Conservation (phyloP, 2,888 invertebrate species). For the Trimorus sp. region DNA sequence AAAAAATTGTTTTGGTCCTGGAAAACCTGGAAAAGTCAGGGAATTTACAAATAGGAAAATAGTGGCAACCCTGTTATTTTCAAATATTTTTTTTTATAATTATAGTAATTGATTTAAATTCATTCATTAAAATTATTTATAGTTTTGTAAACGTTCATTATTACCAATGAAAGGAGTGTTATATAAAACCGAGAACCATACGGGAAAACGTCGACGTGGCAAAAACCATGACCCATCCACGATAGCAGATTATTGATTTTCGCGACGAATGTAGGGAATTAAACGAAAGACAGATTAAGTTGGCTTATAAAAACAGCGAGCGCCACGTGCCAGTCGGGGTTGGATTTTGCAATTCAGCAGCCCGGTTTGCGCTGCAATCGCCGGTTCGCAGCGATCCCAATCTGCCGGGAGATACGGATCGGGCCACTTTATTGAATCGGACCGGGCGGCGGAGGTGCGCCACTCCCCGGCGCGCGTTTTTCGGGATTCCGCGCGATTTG, state of each 20-base stretch:
- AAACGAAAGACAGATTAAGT: slow-evolving; percentile 1
- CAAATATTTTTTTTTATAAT: too few relatives aligned
- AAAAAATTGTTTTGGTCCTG: too few relatives aligned
- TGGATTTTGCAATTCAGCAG: slow-evolving; percentile 31
- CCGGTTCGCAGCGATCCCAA: slow-evolving; percentile 28
- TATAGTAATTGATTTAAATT: too few relatives aligned
- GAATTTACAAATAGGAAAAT: too few relatives aligned
- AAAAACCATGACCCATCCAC: slow-evolving; percentile 35
- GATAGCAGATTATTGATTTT: slow-evolving; percentile 30
- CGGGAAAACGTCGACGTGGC: background rate
- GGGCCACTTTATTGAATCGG: slow-evolving; percentile 28
- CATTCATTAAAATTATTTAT: background rate
- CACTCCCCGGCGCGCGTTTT: background rate
- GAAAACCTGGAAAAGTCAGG: too few relatives aligned
- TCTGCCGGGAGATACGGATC: slow-evolving; percentile 28
- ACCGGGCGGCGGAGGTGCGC: too few relatives aligned
- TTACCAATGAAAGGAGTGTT: background rate
- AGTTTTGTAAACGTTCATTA: background rate
- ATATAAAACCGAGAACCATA: background rate
- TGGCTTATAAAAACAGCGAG: slow-evolving; percentile 12
- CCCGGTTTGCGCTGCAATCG: slow-evolving; percentile 10
- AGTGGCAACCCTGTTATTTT: too few relatives aligned
- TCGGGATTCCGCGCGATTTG: too few relatives aligned
- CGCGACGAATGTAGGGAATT: slow-evolving; percentile 9
- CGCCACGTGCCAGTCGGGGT: slow-evolving; percentile 19